Percentiles rank a stretch among this genome's conserved stretches.
phyloP scores from a whole-genome alignment of 2,888 invertebrate genomes.

The Diaphora mendica region DNA sequence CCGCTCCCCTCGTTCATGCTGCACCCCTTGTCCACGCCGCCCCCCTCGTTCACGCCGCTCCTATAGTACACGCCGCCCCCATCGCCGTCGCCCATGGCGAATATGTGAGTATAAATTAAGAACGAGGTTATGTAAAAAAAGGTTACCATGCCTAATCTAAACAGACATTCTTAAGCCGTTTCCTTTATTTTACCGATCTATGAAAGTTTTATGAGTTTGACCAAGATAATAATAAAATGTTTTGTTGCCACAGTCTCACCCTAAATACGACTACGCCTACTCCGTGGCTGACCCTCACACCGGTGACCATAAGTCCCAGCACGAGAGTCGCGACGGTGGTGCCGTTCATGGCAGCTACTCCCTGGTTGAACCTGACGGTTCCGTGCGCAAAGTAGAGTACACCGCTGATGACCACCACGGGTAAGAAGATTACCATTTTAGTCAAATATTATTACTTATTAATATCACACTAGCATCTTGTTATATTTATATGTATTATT shows the following conservation, averaged over 20 bases:
- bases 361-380: slow-evolving; percentile 88
- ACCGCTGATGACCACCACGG: slow-evolving; percentile 88
- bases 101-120: slow-evolving; percentile 65
- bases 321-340: slow-evolving; percentile 88
- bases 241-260: slow-evolving; percentile 79
- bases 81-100: slow-evolving; percentile 68
- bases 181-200: slow-evolving; percentile 22
- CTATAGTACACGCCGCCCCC: slow-evolving; percentile 57
- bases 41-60: slow-evolving; percentile 52
- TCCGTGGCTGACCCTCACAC: slow-evolving; percentile 88
- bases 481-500: neutral
- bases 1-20: slow-evolving; percentile 64
- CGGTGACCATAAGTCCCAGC: slow-evolving; percentile 88
- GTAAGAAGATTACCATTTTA: slow-evolving; percentile 63
- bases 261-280: slow-evolving; percentile 88
- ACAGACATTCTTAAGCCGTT: slow-evolving; percentile 33
- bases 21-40: slow-evolving; percentile 73
- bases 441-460: neutral
- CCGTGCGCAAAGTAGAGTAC: slow-evolving; percentile 88
- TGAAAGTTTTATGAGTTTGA: slow-evolving; percentile 15
- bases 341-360: slow-evolving; percentile 89
- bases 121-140: slow-evolving; percentile 24
- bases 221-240: slow-evolving; percentile 8
- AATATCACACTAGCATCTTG: neutral
- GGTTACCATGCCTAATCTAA: slow-evolving; percentile 17